Percentiles rank a stretch among this genome's conserved stretches.
These are phyloP conservation scores for Resseliella maxima DNA, from an alignment of 2,888 invertebrate genomes.

Conservation along the genomic window DNA sequence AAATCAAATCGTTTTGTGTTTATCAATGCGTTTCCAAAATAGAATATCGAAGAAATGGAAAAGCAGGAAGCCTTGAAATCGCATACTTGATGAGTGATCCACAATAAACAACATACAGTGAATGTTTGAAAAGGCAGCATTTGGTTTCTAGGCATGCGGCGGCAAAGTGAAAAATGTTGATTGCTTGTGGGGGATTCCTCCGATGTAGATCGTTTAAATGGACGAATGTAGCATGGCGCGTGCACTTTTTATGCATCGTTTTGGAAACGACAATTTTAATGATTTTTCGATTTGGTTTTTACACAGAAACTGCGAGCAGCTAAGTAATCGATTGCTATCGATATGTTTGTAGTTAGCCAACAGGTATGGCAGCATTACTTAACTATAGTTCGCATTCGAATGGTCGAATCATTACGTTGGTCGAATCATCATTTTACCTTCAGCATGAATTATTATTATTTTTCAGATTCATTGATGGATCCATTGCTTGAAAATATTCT, in stretches of 20 bases:
- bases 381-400: no score
- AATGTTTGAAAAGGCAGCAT: neutral
- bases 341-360: neutral
- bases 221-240: constrained; percentile 10
- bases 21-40: no score
- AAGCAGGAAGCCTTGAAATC: neutral
- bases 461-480: neutral
- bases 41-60: neutral
- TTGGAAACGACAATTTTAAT: neutral
- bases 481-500: neutral
- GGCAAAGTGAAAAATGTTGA: constrained; percentile 39
- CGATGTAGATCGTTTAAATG: neutral
- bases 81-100: neutral
- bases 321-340: neutral
- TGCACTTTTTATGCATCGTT: neutral
- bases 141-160: constrained; percentile 24
- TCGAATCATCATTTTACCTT: neutral
- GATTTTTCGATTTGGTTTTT: neutral
- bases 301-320: neutral
- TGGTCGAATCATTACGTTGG: no score
- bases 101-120: neutral
- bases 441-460: neutral
- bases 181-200: constrained; percentile 39
- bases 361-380: neutral
- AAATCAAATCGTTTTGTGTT: neutral